These are phyloP conservation scores for Drosophila pseudoananassae DNA, from an alignment of 1,140 invertebrate genomes.

Conservation along the genomic window DNA sequence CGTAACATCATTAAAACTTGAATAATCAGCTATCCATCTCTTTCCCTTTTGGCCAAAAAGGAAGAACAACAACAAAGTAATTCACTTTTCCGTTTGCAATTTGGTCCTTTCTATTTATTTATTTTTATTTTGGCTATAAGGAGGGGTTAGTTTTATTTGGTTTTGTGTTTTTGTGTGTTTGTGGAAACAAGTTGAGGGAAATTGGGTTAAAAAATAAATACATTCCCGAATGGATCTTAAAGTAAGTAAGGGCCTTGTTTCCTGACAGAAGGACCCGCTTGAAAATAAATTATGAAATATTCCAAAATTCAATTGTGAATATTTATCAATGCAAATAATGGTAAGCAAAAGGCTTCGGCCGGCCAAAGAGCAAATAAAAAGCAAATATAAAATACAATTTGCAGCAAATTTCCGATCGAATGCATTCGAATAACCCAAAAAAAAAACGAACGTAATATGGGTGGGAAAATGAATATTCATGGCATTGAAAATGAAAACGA, in stretches of 20 bases:
- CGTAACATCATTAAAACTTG: slow-evolving; percentile 79
- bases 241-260: too few relatives aligned
- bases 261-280: not conserved
- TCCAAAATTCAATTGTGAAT: slow-evolving; percentile 19
- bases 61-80: slow-evolving; percentile 48
- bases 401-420: slow-evolving; percentile 31
- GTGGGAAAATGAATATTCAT: slow-evolving; percentile 30
- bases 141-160: slow-evolving; percentile 34
- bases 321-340: slow-evolving; percentile 44
- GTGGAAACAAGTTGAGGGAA: slow-evolving; percentile 1
- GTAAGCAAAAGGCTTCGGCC: not conserved
- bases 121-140: not conserved
- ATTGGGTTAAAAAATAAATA: not conserved
- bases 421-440: slow-evolving; percentile 26
- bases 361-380: slow-evolving; percentile 6
- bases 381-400: slow-evolving; percentile 24
- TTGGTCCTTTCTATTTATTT: slow-evolving; percentile 19
- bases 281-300: not conserved
- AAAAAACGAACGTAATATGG: not conserved
- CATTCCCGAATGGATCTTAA: too few relatives aligned
- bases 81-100: slow-evolving; percentile 55
- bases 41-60: not conserved
- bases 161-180: slow-evolving; percentile 4
- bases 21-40: slow-evolving; percentile 64
- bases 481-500: slow-evolving; percentile 16